phyloP scores from a whole-genome alignment of 2,797 vertebrate species.

The Scleropages formosus region DNA sequence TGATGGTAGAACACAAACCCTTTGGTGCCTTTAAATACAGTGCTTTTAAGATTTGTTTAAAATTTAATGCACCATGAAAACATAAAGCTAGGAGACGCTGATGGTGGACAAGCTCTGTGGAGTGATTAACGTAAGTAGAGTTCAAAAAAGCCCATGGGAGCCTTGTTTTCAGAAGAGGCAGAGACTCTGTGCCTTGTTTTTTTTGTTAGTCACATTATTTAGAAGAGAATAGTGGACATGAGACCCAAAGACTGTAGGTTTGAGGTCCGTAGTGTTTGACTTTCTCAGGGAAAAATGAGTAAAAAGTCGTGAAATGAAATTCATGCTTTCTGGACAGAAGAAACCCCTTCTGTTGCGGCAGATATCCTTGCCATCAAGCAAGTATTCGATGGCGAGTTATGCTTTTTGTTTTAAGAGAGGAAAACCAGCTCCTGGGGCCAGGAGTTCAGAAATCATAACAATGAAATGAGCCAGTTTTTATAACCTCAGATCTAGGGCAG shows the following conservation, averaged over 20 bases:
- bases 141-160: background rate
- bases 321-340: background rate
- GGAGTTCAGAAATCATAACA: background rate
- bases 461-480: background rate
- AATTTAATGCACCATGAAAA: constrained; percentile 9
- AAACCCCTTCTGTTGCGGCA: too few relatives aligned
- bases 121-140: background rate
- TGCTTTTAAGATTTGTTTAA: constrained; percentile 19
- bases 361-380: background rate
- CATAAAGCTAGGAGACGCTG: background rate
- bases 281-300: background rate
- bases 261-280: background rate
- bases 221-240: background rate
- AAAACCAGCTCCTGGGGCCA: background rate
- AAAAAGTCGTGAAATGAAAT: background rate
- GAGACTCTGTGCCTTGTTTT: background rate
- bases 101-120: background rate
- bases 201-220: background rate
- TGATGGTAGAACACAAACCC: background rate
- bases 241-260: too few relatives aligned
- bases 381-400: background rate
- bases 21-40: background rate
- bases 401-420: background rate
- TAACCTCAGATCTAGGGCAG: background rate
- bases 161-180: background rate